phyloP scores from a whole-genome alignment of 2,888 invertebrate genomes.

The Netelia fuscicornis region DNA sequence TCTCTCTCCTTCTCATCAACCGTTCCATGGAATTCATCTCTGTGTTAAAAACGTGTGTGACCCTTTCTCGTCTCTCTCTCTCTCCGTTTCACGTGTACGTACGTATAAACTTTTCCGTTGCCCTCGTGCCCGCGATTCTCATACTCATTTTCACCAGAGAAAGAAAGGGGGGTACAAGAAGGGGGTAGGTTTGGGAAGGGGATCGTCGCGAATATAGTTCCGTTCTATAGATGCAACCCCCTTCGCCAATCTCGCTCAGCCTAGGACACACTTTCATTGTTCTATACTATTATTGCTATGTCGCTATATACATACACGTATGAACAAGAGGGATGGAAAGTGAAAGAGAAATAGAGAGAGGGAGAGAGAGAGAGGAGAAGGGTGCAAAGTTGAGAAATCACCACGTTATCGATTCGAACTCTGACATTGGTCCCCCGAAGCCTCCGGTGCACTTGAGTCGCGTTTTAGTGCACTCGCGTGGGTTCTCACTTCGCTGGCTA shows the following conservation, averaged over 20 bases:
- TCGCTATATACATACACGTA: not conserved
- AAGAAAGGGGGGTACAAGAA: constrained; percentile 28
- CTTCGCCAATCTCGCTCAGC: constrained; percentile 18
- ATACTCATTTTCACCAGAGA: constrained; percentile 40
- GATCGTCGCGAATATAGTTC: constrained; percentile 6
- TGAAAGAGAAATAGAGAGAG: not conserved
- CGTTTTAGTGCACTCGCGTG: constrained; percentile 26
- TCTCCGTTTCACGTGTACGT: not conserved
- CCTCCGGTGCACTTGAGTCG: constrained; percentile 58
- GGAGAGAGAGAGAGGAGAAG: constrained; percentile 6
- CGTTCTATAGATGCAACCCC: constrained; percentile 33
- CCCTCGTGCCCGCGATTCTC: constrained; percentile 55
- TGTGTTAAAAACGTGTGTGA: not conserved
- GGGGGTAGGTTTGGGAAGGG: too few relatives aligned
- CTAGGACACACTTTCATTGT: constrained; percentile 60
- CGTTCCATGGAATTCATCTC: constrained; percentile 15
- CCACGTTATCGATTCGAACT: constrained; percentile 72
- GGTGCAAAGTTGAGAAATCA: constrained; percentile 70
- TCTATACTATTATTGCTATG: constrained; percentile 43
- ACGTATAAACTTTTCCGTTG: constrained; percentile 48
- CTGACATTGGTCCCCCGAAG: constrained; percentile 70
- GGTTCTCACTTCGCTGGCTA: constrained; percentile 44
- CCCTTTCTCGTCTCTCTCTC: constrained; percentile 31
- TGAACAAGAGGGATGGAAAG: not conserved
- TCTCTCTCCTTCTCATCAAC: too few relatives aligned